A percentile compares a stretch with the other conserved stretches of the same genome.
Evolutionary conservation across 2,113 vertebrate species (phyloP).

Genomic region (Australoheros scitulus): DNA sequence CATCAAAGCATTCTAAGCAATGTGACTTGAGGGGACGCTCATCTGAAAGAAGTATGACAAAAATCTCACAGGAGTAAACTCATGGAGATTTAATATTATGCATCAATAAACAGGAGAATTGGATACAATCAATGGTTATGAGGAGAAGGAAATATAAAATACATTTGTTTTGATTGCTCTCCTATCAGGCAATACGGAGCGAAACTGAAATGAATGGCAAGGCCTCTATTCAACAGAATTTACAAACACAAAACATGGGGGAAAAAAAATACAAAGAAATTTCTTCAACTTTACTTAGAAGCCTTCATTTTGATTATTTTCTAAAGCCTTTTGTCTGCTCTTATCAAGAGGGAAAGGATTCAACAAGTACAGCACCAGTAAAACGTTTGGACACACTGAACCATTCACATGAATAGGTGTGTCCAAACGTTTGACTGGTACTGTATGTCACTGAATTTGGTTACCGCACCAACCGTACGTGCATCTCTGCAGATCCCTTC

Average conservation of each 20-base stretch:
- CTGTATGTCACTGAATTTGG: neutral
- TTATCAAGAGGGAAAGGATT: neutral
- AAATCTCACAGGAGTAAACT: slow-evolving; percentile 78
- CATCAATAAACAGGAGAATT: slow-evolving; percentile 80
- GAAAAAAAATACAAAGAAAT: slow-evolving; percentile 9
- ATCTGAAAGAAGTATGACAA: slow-evolving; percentile 35
- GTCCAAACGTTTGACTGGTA: too few relatives aligned
- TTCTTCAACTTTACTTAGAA: slow-evolving; percentile 46
- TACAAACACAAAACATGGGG: slow-evolving; percentile 74
- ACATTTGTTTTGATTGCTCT: slow-evolving; percentile 79
- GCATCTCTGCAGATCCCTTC: neutral
- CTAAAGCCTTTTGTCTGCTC: slow-evolving; percentile 21
- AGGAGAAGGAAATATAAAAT: slow-evolving; percentile 83
- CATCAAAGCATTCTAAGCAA: neutral
- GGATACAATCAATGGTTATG: slow-evolving; percentile 86
- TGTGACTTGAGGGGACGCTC: neutral
- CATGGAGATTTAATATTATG: slow-evolving; percentile 91
- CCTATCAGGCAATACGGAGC: slow-evolving; percentile 73
- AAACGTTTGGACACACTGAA: neutral
- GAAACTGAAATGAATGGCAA: slow-evolving; percentile 81
- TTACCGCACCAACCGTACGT: slow-evolving; percentile 15
- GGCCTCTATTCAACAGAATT: slow-evolving; percentile 74
- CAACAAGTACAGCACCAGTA: neutral
- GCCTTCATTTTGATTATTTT: slow-evolving; percentile 22
- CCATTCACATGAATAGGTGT: too few relatives aligned